phyloP scores from a whole-genome alignment of 2,113 vertebrate genomes.

The Xyrauchen texanus region DNA sequence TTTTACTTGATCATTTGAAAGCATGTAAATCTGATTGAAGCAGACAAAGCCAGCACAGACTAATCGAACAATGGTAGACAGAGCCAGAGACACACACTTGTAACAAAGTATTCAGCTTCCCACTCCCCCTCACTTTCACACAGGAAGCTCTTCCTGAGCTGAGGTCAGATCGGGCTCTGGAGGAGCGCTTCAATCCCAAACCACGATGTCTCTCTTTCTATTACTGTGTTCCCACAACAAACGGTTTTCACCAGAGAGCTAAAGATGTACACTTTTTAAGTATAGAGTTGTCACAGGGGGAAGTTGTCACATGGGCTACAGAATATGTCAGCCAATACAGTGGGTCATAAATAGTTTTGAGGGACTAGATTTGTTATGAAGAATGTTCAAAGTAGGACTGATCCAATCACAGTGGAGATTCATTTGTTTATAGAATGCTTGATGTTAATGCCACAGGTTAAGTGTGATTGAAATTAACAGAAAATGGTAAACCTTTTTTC shows the following conservation, averaged over 20 bases:
- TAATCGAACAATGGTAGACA: background rate
- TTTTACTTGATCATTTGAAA: no score
- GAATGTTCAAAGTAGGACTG: no score
- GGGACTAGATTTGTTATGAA: no score
- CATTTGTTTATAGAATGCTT: no score
- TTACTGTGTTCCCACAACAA: conserved; percentile 21
- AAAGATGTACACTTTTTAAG: background rate
- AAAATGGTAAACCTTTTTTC: no score
- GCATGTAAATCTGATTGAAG: no score
- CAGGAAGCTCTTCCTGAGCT: conserved; percentile 61
- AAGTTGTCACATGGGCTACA: conserved; percentile 1
- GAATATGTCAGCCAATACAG: no score
- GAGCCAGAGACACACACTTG: background rate
- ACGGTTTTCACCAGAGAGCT: conserved; percentile 17
- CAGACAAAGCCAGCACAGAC: background rate
- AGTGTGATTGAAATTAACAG: no score
- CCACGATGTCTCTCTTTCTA: background rate
- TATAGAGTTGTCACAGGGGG: background rate
- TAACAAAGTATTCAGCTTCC: conserved; percentile 20
- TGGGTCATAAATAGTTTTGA: no score
- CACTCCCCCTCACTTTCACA: conserved; percentile 71
- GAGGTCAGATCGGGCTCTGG: conserved; percentile 56
- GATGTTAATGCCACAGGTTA: no score
- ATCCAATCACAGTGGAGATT: no score
- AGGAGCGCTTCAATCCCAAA: conserved; percentile 39